A percentile compares a stretch with the other conserved stretches of the same genome.
Evolutionary conservation across 2,113 vertebrate species (phyloP).

Genomic region (Pteropus alecto): DNA sequence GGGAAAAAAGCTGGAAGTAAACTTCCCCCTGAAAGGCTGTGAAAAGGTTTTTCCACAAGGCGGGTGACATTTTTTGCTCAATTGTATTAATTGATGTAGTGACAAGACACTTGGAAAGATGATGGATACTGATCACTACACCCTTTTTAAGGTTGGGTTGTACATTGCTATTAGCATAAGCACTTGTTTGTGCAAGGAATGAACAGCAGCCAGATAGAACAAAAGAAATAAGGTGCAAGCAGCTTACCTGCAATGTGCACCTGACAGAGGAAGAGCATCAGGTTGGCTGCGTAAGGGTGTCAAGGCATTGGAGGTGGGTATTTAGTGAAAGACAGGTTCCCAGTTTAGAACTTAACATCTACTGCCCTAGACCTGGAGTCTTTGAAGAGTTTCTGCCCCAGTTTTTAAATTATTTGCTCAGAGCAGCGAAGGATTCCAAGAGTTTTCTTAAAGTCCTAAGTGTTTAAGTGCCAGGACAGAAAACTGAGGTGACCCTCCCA

Average conservation of each 20-base stretch:
- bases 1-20: conserved; percentile 89
- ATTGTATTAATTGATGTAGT: conserved; percentile 96
- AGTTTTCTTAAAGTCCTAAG: not conserved
- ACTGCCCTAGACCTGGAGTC: not conserved
- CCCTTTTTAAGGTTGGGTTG: conserved; percentile 84
- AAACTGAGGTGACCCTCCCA: not conserved
- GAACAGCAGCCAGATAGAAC: conserved; percentile 7
- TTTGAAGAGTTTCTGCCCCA: not conserved
- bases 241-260: not conserved
- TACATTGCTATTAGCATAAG: conserved; percentile 81
- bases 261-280: not conserved
- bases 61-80: conserved; percentile 91
- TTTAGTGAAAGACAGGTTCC: not conserved
- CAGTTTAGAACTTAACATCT: not conserved
- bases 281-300: accelerated
- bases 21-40: conserved; percentile 88
- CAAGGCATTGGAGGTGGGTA: accelerated
- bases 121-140: conserved; percentile 96
- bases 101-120: conserved; percentile 88
- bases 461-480: not conserved
- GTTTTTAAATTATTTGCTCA: not conserved
- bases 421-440: not conserved
- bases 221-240: conserved; percentile 36
- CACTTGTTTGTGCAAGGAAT: conserved; percentile 69
- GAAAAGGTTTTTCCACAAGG: conserved; percentile 88